phyloP scores from a whole-genome alignment of 1,140 invertebrate species.

The Aphidius ervi region DNA sequence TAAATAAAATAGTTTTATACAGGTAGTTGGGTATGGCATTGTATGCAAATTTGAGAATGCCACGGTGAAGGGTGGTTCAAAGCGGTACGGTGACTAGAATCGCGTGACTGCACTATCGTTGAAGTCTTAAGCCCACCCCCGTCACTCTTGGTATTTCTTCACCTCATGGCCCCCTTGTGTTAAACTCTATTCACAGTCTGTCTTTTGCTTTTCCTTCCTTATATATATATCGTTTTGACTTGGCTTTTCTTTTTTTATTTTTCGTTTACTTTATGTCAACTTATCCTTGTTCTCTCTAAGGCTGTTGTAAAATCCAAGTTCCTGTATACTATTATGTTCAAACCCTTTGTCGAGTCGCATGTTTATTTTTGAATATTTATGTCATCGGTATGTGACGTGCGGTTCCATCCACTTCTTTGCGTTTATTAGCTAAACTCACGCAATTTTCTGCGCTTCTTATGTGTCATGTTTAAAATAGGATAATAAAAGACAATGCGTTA shows the following conservation, averaged over 20 bases:
- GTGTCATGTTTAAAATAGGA: no score
- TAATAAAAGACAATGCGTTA: no score
- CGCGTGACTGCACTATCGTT: slow-evolving; percentile 34
- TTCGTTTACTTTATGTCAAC: no score
- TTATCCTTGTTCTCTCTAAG: no score
- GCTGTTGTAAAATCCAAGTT: no score
- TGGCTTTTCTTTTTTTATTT: no score
- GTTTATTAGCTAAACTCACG: slow-evolving; percentile 30
- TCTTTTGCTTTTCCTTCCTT: slow-evolving; percentile 14
- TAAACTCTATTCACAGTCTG: slow-evolving; percentile 4
- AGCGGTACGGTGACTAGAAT: slow-evolving; percentile 41
- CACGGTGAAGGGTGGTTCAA: slow-evolving; percentile 31
- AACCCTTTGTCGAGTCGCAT: slow-evolving; percentile 24
- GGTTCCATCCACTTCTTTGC: slow-evolving; percentile 17
- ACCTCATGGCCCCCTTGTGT: background rate
- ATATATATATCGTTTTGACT: background rate
- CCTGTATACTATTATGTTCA: no score
- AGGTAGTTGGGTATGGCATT: slow-evolving; percentile 12
- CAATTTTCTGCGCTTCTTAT: slow-evolving; percentile 26
- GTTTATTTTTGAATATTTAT: slow-evolving; percentile 42
- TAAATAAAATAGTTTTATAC: background rate
- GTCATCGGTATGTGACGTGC: slow-evolving; percentile 19
- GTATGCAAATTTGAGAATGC: slow-evolving; percentile 29
- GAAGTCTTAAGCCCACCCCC: slow-evolving; percentile 19
- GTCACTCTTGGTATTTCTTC: slow-evolving; percentile 20